phyloP scores from a whole-genome alignment of 2,797 vertebrate species.

The Pachyuromys duprasi region DNA sequence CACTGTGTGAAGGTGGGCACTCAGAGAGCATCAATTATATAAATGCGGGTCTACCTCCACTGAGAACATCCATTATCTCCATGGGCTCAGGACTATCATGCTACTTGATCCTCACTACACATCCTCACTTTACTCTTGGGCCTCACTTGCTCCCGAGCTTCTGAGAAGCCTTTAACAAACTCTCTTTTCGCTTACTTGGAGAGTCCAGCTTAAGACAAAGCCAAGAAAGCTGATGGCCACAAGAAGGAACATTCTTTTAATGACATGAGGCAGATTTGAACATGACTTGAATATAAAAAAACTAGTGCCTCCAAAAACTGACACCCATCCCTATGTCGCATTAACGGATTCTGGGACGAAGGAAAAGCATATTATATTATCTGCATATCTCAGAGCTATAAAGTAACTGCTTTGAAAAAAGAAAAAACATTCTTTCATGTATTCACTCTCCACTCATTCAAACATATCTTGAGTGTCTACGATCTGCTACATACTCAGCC shows the following conservation, averaged over 20 bases:
- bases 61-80: background rate
- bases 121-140: background rate
- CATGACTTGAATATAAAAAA: background rate
- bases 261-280: background rate
- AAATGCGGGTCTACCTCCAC: background rate
- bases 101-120: background rate
- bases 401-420: background rate
- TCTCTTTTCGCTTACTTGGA: background rate
- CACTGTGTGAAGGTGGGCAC: no score
- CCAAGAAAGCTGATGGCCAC: background rate
- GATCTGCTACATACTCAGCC: background rate
- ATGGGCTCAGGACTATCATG: no score
- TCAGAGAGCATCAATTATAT: background rate
- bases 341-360: background rate
- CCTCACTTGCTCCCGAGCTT: background rate
- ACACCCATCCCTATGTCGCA: background rate
- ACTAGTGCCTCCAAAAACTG: background rate
- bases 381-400: background rate
- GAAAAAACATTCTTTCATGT: background rate
- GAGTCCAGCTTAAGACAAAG: background rate
- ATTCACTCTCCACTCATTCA: background rate
- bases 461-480: background rate
- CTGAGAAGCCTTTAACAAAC: slow-evolving; percentile 34
- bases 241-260: slow-evolving; percentile 18
- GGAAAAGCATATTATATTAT: background rate